These are phyloP conservation scores for Drosophila hydei DNA, from an alignment of 1,140 invertebrate genomes.

Conservation along the genomic window DNA sequence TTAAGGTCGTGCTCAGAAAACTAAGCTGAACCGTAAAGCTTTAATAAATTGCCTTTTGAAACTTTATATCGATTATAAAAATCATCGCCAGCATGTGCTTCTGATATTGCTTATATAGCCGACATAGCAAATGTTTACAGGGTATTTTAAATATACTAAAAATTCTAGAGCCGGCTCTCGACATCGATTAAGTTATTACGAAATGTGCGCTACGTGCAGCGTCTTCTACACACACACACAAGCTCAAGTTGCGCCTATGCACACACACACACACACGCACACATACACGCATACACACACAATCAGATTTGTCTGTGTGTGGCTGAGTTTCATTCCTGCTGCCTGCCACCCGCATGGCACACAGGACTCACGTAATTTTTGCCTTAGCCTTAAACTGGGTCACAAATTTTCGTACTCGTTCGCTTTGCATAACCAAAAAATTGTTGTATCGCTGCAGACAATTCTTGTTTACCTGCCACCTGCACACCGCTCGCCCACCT, in stretches of 20 bases:
- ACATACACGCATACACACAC: constrained; percentile 3
- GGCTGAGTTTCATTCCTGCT: constrained; percentile 41
- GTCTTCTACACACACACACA: constrained; percentile 42
- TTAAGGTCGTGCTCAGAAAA: no score
- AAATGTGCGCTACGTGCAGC: constrained; percentile 73
- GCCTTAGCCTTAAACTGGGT: constrained; percentile 74
- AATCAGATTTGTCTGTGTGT: constrained; percentile 16
- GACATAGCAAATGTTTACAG: background rate
- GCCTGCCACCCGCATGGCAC: constrained; percentile 25
- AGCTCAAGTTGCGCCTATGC: background rate
- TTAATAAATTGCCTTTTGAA: no score
- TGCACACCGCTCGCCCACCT: background rate
- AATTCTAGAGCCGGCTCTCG: constrained; percentile 66
- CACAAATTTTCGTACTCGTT: constrained; percentile 59
- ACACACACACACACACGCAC: background rate
- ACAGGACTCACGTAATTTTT: constrained; percentile 67
- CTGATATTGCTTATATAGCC: background rate
- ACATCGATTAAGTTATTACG: constrained; percentile 82
- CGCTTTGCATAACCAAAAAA: constrained; percentile 76
- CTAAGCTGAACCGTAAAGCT: no score
- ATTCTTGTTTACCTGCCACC: constrained; percentile 54
- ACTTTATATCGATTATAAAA: background rate
- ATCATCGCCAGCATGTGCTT: background rate
- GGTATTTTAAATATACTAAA: constrained; percentile 51
- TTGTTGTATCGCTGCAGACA: constrained; percentile 70